These are phyloP conservation scores for Sarcophilus harrisii DNA, from an alignment of 2,797 vertebrate species.

Conservation along the genomic window DNA sequence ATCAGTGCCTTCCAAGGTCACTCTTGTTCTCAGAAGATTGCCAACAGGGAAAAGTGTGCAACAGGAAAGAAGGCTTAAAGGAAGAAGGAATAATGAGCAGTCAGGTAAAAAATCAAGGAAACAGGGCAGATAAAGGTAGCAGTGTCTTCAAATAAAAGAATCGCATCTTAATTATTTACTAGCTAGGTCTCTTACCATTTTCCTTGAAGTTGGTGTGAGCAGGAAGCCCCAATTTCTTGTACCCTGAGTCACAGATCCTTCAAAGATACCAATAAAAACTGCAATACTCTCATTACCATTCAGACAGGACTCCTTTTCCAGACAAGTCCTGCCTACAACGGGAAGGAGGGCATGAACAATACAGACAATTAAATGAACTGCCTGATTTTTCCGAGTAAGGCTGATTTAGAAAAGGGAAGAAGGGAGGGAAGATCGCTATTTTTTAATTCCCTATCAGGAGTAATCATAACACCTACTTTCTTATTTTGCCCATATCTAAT, in stretches of 20 bases:
- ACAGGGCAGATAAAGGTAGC: constrained; percentile 22
- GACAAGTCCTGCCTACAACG: not conserved
- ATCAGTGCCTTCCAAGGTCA: not conserved
- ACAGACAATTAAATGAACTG: constrained; percentile 2
- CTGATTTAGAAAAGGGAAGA: constrained; percentile 35
- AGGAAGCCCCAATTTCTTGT: constrained; percentile 49
- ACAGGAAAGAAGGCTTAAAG: not conserved
- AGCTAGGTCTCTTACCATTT: not conserved
- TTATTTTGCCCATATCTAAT: constrained; percentile 15
- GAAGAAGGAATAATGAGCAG: not conserved
- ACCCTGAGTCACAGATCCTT: constrained; percentile 45
- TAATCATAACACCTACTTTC: not conserved
- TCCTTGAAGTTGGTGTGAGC: constrained; percentile 42
- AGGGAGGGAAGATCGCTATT: not conserved
- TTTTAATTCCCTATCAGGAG: not conserved
- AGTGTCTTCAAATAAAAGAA: constrained; percentile 43
- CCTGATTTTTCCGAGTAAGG: not conserved
- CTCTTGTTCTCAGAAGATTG: not conserved
- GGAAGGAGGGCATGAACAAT: not conserved
- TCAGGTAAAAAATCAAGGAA: constrained; percentile 41
- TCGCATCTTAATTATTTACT: constrained; percentile 55
- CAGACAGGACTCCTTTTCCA: constrained; percentile 37
- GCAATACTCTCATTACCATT: constrained; percentile 22
- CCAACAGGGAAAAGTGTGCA: not conserved
- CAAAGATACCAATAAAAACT: constrained; percentile 38